Evolutionary conservation across 2,113 vertebrate genomes (phyloP).

Genomic region (Cyprinodon brontotheroides): DNA sequence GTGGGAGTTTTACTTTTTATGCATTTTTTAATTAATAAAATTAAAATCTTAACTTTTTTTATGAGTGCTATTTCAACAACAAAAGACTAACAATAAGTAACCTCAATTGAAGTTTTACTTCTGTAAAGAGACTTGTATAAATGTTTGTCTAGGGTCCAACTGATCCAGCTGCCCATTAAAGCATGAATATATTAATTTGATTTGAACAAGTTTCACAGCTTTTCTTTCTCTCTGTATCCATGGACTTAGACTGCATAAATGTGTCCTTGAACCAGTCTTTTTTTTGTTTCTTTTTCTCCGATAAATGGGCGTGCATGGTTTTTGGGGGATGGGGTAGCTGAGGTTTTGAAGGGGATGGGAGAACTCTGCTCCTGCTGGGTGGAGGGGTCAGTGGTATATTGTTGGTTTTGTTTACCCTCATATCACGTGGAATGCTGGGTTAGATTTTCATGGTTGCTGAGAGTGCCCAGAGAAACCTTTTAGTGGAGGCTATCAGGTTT

Average conservation of each 20-base stretch:
- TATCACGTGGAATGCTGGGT: slow-evolving; percentile 39
- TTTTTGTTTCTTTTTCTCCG: slow-evolving; percentile 19
- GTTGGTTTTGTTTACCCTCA: slow-evolving; percentile 58
- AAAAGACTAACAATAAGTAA: not conserved
- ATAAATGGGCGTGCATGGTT: slow-evolving; percentile 10
- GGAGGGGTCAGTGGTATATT: slow-evolving; percentile 55
- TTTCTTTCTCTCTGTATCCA: not conserved
- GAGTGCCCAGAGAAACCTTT: slow-evolving; percentile 21
- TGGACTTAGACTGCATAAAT: not conserved
- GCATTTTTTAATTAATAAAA: not conserved
- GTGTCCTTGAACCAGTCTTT: slow-evolving; percentile 12
- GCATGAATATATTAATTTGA: slow-evolving; percentile 12
- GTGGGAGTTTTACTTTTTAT: not conserved
- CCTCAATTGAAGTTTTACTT: not conserved
- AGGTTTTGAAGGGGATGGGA: slow-evolving; percentile 35
- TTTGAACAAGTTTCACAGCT: slow-evolving; percentile 4
- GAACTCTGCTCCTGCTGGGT: slow-evolving; percentile 52
- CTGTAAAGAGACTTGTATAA: not conserved
- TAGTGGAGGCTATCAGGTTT: slow-evolving; percentile 60
- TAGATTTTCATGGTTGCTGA: slow-evolving; percentile 24
- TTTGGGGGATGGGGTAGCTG: slow-evolving; percentile 33
- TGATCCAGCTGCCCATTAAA: slow-evolving; percentile 1
- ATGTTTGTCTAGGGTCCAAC: slow-evolving; percentile 11
- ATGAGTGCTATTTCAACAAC: not conserved
- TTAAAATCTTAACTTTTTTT: no score